A percentile compares a stretch with the other conserved stretches of the same genome.
These are phyloP conservation scores for Bufotes viridis DNA, from an alignment of 2,797 vertebrate species.

Conservation along the genomic window DNA sequence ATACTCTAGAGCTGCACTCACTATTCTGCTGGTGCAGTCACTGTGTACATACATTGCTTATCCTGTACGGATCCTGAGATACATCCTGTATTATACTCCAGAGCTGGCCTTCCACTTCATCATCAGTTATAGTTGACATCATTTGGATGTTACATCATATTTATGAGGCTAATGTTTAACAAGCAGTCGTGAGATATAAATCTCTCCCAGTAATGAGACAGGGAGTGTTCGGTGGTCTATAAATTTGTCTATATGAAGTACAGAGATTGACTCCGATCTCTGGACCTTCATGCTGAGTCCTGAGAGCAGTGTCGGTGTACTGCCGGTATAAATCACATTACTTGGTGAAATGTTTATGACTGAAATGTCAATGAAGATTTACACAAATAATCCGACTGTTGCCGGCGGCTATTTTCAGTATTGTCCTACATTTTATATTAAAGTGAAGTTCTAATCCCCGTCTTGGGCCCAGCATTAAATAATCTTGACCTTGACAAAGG, in stretches of 20 bases:
- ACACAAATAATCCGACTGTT: neutral
- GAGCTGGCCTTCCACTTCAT: too few species aligned
- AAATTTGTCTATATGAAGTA: neutral
- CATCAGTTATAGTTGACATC: too few species aligned
- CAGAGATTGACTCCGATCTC: neutral
- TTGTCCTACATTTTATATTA: neutral
- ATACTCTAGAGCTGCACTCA: too few species aligned
- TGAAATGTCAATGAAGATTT: neutral
- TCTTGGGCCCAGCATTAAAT: neutral
- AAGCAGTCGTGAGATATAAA: neutral
- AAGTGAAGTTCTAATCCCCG: neutral
- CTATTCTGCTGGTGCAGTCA: too few species aligned
- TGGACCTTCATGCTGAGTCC: neutral
- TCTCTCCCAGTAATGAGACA: neutral
- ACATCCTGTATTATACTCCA: too few species aligned
- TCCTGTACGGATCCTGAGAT: too few species aligned
- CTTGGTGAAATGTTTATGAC: neutral
- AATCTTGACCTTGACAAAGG: slow-evolving; percentile 4
- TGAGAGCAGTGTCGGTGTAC: neutral
- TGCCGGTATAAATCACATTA: neutral
- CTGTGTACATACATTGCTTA: too few species aligned
- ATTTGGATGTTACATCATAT: too few species aligned
- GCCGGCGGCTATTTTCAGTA: neutral
- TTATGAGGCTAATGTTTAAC: too few species aligned
- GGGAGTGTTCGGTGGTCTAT: neutral